Percentiles rank a stretch among this genome's conserved stretches.
Conservation (phyloP, 2,888 invertebrate species). For the Anoplius nigerrimus region DNA sequence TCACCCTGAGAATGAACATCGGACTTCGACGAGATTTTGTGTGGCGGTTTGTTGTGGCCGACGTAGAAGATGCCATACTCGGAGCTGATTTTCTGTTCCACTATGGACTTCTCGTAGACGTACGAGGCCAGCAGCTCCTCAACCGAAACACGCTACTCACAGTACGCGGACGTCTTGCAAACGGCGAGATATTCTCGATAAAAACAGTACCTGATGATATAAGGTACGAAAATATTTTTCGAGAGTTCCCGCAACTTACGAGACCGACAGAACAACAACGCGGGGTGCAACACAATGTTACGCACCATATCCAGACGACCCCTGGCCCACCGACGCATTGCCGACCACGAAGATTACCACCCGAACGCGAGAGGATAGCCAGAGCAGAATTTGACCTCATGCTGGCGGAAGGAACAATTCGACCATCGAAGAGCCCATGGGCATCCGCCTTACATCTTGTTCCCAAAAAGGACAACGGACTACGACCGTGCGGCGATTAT, state of each 20-base stretch:
- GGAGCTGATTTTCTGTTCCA: conserved; percentile 64
- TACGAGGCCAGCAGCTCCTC: conserved; percentile 47
- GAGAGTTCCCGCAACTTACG: conserved; percentile 30
- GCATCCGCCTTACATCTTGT: conserved; percentile 17
- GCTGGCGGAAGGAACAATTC: not conserved
- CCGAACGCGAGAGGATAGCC: not conserved
- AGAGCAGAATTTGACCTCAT: not conserved
- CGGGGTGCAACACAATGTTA: not conserved
- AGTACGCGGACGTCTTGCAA: conserved; percentile 6
- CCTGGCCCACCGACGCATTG: no score
- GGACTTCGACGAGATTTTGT: conserved; percentile 58
- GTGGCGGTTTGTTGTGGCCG: conserved; percentile 65
- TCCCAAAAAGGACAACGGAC: conserved; percentile 19
- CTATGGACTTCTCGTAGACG: conserved; percentile 62
- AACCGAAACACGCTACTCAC: conserved; percentile 43
- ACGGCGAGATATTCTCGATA: not conserved
- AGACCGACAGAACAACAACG: conserved; percentile 19
- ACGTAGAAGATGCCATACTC: conserved; percentile 64
- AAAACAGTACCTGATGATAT: conserved; percentile 18
- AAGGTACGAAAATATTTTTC: conserved; percentile 29
- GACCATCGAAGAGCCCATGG: conserved; percentile 2
- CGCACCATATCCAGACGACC: no score
- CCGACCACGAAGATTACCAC: not conserved
- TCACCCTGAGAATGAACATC: no score
- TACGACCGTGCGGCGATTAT: conserved; percentile 37